Percentiles rank a stretch among this genome's conserved stretches.
Evolutionary conservation across 2,797 vertebrate species (phyloP).

Genomic region (Craterocephalus amniculus): DNA sequence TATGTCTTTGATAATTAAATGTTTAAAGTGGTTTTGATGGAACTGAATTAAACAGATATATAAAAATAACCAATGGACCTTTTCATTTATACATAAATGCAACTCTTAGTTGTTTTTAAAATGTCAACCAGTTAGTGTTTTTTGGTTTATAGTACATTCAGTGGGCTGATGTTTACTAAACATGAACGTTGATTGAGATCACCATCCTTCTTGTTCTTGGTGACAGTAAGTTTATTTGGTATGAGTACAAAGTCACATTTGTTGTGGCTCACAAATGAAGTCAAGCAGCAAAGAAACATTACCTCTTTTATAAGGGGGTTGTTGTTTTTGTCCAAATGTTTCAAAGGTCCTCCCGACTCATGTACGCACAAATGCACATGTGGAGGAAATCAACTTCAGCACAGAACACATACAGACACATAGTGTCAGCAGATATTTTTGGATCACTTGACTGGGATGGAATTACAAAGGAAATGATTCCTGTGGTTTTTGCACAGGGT

Average conservation of each 20-base stretch:
- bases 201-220: not conserved
- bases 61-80: too few relatives aligned
- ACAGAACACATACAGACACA: conserved; percentile 18
- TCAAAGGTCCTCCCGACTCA: conserved; percentile 12
- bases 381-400: conserved; percentile 34
- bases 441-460: conserved; percentile 59
- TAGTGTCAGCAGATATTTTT: conserved; percentile 63
- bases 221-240: not conserved
- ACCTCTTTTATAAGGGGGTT: not conserved
- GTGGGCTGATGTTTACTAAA: conserved; percentile 4
- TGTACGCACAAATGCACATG: conserved; percentile 11
- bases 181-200: not conserved
- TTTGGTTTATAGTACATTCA: not conserved
- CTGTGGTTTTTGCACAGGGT: conserved; percentile 63
- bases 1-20: not conserved
- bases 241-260: not conserved
- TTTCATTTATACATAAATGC: too few relatives aligned
- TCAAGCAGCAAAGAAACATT: not conserved
- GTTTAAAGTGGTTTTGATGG: not conserved
- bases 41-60: too few relatives aligned
- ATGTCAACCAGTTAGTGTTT: not conserved
- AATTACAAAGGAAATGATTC: conserved; percentile 70
- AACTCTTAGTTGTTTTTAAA: too few relatives aligned
- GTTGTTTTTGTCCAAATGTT: not conserved
- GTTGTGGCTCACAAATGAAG: not conserved